Conservation (phyloP, 2,888 invertebrate genomes). For the Lysandra bellargus region DNA sequence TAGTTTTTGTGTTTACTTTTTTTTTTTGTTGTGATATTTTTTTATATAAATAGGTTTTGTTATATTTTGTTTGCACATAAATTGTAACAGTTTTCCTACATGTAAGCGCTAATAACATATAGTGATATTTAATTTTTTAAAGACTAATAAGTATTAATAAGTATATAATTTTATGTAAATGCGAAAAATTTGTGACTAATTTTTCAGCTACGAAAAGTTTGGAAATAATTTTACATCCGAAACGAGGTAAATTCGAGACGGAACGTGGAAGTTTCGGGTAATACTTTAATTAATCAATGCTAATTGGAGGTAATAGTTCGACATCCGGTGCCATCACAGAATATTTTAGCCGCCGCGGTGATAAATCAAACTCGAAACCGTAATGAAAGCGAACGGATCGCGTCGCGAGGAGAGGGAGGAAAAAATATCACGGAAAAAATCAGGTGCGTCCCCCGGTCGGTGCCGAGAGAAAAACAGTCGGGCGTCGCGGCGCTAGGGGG, state of each 20-base stretch:
- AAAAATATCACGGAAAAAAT: slow-evolving; percentile 81
- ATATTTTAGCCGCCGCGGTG: slow-evolving; percentile 77
- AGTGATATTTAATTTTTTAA: neutral
- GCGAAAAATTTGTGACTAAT: neutral
- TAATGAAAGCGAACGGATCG: slow-evolving; percentile 81
- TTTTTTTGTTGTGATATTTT: neutral
- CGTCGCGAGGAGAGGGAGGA: slow-evolving; percentile 79
- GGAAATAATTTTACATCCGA: neutral
- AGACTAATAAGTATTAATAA: neutral
- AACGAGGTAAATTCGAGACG: neutral
- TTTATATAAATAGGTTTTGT: neutral
- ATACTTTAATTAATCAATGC: slow-evolving; percentile 69
- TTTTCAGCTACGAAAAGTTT: slow-evolving; percentile 20
- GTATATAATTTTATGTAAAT: neutral
- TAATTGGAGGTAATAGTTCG: slow-evolving; percentile 77
- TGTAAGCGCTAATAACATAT: neutral
- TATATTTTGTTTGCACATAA: neutral
- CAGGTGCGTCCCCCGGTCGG: slow-evolving; percentile 80
- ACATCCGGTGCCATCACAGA: slow-evolving; percentile 73
- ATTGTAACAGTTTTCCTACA: neutral
- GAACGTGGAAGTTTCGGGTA: slow-evolving; percentile 25
- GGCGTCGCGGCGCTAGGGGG: slow-evolving; percentile 58
- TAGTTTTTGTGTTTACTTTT: slow-evolving; percentile 33
- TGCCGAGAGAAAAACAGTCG: slow-evolving; percentile 77
- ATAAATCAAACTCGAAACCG: slow-evolving; percentile 81